phyloP scores from a whole-genome alignment of 2,113 vertebrate genomes.

The Melanostigma gelatinosum region DNA sequence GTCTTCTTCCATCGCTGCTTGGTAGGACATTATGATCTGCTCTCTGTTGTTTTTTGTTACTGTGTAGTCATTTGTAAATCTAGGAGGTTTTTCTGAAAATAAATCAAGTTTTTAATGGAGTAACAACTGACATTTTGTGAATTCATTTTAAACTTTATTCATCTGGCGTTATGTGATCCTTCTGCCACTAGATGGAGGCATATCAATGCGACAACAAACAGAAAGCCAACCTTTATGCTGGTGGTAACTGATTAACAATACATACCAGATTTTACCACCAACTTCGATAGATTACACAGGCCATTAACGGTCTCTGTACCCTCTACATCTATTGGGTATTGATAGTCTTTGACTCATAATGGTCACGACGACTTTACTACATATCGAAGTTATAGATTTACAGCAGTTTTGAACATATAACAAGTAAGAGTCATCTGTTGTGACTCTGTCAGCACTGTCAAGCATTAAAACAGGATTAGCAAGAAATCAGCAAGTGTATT shows the following conservation, averaged over 20 bases:
- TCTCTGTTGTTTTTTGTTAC: background rate
- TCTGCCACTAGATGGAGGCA: conserved; percentile 69
- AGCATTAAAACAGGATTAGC: background rate
- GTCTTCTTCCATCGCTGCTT: background rate
- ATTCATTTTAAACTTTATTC: background rate
- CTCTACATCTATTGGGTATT: background rate
- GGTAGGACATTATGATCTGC: background rate
- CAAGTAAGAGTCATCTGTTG: no score
- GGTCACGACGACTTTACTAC: background rate
- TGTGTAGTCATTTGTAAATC: background rate
- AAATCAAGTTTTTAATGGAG: background rate
- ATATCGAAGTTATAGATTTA: background rate
- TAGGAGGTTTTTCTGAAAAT: background rate
- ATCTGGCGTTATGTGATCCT: conserved; percentile 14
- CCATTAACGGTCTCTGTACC: background rate
- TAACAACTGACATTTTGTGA: background rate
- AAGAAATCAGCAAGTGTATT: background rate
- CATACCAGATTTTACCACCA: background rate
- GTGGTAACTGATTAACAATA: background rate
- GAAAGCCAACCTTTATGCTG: background rate
- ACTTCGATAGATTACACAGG: background rate
- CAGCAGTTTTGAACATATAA: no score
- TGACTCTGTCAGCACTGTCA: background rate
- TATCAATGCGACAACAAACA: background rate
- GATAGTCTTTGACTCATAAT: background rate